Conservation (phyloP, 1,140 invertebrate genomes). For the Bombus haemorrhoidalis region DNA sequence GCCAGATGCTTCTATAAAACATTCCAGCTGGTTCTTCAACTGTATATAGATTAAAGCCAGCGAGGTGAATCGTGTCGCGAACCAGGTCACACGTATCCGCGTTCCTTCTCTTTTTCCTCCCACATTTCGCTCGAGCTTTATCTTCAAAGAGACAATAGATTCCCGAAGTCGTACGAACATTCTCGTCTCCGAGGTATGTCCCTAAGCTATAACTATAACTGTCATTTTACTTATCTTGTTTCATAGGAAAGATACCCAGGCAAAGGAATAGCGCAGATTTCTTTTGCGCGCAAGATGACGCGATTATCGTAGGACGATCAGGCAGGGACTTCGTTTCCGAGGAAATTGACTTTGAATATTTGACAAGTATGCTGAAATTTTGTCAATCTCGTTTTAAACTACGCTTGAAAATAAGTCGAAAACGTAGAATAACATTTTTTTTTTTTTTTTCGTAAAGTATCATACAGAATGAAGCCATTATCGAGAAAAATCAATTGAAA, state of each 20-base stretch:
- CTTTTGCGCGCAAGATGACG: too few relatives aligned
- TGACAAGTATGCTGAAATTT: too few relatives aligned
- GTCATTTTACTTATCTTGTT: background rate
- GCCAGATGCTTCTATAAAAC: background rate
- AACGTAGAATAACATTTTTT: too few relatives aligned
- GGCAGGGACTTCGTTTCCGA: too few relatives aligned
- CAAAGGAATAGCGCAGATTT: too few relatives aligned
- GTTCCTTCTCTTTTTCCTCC: background rate
- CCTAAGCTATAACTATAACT: background rate
- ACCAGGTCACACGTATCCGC: slow-evolving; percentile 4
- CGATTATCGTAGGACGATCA: too few relatives aligned
- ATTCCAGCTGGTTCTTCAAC: background rate
- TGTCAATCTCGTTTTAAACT: too few relatives aligned
- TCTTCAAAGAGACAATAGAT: background rate
- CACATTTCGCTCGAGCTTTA: background rate
- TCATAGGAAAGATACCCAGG: background rate
- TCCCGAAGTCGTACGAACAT: background rate
- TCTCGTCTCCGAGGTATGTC: fast-evolving
- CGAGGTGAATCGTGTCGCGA: background rate
- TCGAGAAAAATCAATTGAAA: too few relatives aligned
- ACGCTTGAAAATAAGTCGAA: too few relatives aligned
- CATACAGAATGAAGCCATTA: too few relatives aligned
- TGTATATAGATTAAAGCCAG: background rate
- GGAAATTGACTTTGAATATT: too few relatives aligned
- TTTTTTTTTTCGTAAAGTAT: too few relatives aligned